Evolutionary conservation across 1,140 invertebrate genomes (phyloP).

Genomic region (Bradynema listronoti): DNA sequence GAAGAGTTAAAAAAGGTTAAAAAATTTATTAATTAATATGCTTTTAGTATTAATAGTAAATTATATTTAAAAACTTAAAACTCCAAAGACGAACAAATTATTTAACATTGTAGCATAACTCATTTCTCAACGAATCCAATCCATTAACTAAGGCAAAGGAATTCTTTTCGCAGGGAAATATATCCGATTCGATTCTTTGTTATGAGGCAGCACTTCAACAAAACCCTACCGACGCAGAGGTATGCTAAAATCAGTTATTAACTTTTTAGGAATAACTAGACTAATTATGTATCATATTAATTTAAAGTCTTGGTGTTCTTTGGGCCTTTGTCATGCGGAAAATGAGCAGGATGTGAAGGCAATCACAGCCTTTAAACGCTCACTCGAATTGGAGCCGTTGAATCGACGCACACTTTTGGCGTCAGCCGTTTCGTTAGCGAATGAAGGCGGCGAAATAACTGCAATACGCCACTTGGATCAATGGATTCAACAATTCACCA

Average conservation of each 20-base stretch:
- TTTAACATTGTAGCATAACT: slow-evolving; percentile 24
- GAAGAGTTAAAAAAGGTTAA: slow-evolving; percentile 41
- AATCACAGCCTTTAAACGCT: slow-evolving; percentile 78
- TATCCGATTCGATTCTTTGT: slow-evolving; percentile 86
- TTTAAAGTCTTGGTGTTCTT: slow-evolving; percentile 62
- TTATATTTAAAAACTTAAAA: slow-evolving; percentile 71
- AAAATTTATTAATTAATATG: slow-evolving; percentile 60
- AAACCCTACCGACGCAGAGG: slow-evolving; percentile 71
- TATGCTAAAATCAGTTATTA: slow-evolving; percentile 47
- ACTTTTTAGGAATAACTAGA: slow-evolving; percentile 10
- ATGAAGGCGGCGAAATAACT: slow-evolving; percentile 67
- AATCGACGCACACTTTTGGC: slow-evolving; percentile 79
- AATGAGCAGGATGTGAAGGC: slow-evolving; percentile 76
- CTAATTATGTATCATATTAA: background rate
- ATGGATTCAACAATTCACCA: slow-evolving; percentile 44
- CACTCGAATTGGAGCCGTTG: slow-evolving; percentile 72
- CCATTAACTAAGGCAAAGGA: slow-evolving; percentile 77
- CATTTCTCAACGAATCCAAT: slow-evolving; percentile 61
- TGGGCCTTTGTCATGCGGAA: slow-evolving; percentile 79
- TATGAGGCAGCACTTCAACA: slow-evolving; percentile 91
- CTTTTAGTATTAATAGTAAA: slow-evolving; percentile 67
- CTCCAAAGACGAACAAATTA: slow-evolving; percentile 60
- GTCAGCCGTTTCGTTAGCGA: slow-evolving; percentile 85
- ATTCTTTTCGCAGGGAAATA: slow-evolving; percentile 74
- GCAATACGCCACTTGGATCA: slow-evolving; percentile 45